A percentile compares a stretch with the other conserved stretches of the same genome.
Conservation (phyloP, 1,140 invertebrate species). For the Drosophila parvula region DNA sequence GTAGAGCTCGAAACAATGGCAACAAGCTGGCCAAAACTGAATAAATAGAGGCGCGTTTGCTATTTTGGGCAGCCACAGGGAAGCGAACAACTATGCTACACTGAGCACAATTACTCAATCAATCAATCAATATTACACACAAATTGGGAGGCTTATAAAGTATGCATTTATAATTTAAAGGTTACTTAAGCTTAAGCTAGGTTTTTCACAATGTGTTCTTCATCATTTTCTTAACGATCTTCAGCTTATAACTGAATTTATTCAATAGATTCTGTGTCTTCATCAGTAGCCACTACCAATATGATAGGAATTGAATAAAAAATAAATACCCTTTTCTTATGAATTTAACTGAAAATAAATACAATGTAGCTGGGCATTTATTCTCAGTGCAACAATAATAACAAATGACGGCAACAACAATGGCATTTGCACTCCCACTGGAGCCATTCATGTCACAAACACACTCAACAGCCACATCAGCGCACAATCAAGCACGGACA, state of each 20-base stretch:
- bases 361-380: neutral
- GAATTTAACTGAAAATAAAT: neutral
- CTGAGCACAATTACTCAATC: neutral
- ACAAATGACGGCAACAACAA: conserved; percentile 37
- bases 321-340: too few relatives aligned
- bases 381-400: conserved; percentile 20
- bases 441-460: conserved; percentile 50
- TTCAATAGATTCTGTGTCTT: too few relatives aligned
- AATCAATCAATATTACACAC: too few relatives aligned
- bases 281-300: too few relatives aligned
- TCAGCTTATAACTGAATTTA: too few relatives aligned
- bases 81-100: neutral
- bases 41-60: conserved; percentile 62
- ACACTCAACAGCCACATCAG: conserved; percentile 17
- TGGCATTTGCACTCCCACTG: conserved; percentile 34
- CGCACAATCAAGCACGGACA: conserved; percentile 11
- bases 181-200: too few relatives aligned
- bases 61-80: conserved; percentile 56
- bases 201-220: too few relatives aligned
- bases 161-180: too few relatives aligned
- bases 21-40: conserved; percentile 49
- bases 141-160: too few relatives aligned
- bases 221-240: too few relatives aligned
- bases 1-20: conserved; percentile 40
- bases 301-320: too few relatives aligned